Percentiles rank a stretch among this genome's conserved stretches.
These are phyloP conservation scores for Anguilla rostrata DNA, from an alignment of 2,113 vertebrate species.

Conservation along the genomic window DNA sequence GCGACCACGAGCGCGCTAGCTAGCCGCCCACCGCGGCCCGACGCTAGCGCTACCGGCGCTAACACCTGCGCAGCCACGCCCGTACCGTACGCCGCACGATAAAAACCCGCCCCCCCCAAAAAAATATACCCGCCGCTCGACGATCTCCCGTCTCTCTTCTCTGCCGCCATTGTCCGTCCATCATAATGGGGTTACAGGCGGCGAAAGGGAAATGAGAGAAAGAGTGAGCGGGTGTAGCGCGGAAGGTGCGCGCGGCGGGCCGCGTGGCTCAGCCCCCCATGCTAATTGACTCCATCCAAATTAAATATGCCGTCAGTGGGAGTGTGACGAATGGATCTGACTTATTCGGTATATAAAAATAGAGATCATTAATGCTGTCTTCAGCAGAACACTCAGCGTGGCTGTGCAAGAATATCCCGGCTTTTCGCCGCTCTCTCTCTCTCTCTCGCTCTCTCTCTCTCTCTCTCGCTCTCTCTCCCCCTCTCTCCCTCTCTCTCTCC, in stretches of 20 bases:
- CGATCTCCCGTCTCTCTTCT: conserved; percentile 54
- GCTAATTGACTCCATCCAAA: conserved; percentile 99
- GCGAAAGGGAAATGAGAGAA: conserved; percentile 56
- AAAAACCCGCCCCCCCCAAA: conserved; percentile 26
- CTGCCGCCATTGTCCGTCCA: conserved; percentile 77
- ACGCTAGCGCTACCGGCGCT: too few relatives aligned
- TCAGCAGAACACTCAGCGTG: conserved; percentile 77
- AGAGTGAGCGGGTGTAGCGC: conserved; percentile 90
- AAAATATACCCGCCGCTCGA: conserved; percentile 54
- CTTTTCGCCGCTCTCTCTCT: conserved; percentile 38
- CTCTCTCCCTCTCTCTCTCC: too few relatives aligned
- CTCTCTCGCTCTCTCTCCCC: not conserved
- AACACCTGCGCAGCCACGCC: conserved; percentile 43
- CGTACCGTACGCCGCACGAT: conserved; percentile 63
- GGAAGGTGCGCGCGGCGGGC: conserved; percentile 95
- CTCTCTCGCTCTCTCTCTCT: too few relatives aligned
- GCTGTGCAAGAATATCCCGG: conserved; percentile 72
- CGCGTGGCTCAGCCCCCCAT: conserved; percentile 93
- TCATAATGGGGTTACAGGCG: conserved; percentile 98
- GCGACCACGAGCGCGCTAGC: conserved; percentile 72
- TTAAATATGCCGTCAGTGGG: conserved; percentile 99
- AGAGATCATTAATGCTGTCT: conserved; percentile 97
- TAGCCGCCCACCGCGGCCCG: too few relatives aligned
- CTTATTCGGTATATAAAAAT: conserved; percentile 99
- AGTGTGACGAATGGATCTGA: conserved; percentile 99